Base-by-base conservation (phyloP, 2,113 vertebrate genomes). In the Sclerurus mexicanus region DNA sequence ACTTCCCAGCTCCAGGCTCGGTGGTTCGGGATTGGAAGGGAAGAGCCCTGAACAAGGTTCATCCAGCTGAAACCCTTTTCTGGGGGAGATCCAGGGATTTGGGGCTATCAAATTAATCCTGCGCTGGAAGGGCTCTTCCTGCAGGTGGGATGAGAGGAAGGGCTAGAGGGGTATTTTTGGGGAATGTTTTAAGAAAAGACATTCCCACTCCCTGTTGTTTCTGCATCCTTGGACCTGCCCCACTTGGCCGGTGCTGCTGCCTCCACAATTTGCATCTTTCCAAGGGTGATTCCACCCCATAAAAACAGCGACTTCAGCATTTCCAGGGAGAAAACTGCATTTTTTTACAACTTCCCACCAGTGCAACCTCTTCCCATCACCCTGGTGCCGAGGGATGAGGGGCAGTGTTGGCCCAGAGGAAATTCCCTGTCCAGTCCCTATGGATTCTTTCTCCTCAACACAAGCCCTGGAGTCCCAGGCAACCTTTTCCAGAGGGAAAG, bases 231-330 rank as follows among this genome's bases (percentile, higher is more conserved):
- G 74, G n/a, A 62, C 63, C 86, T 62, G 40, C 18, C 1, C 22
- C 1, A 7, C 72, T 73, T 14, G 1, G 84, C 76, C 76, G 69
- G 11, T 12, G 79, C 79, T 84, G 93, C 79, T 94, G 44, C 20
- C 5, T 37, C 73, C 84, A 66, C 31, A 58, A 75, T 92, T 95
- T 39, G 27, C 72, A 50, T 80, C 67, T 73, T 80, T 31, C 80
- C 59, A 80, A 40, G 91, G 90, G 95, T 73, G 89, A 96, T 96
- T 87, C 86, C 87, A 84, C 80, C 33, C 76, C 50, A 62, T 94
- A 92, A 91, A 95, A 90, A 87, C 31, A 7, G 28, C 56, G 72
- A 84, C 14, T 92, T 85, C 46, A 53, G 67, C 69, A 73, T 92
- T 87, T 44, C 16, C 0, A 4, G 68, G 64, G 59, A 84, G 11